phyloP scores from a whole-genome alignment of 2,113 vertebrate species.

The Heterotilapia buettikoferi region DNA sequence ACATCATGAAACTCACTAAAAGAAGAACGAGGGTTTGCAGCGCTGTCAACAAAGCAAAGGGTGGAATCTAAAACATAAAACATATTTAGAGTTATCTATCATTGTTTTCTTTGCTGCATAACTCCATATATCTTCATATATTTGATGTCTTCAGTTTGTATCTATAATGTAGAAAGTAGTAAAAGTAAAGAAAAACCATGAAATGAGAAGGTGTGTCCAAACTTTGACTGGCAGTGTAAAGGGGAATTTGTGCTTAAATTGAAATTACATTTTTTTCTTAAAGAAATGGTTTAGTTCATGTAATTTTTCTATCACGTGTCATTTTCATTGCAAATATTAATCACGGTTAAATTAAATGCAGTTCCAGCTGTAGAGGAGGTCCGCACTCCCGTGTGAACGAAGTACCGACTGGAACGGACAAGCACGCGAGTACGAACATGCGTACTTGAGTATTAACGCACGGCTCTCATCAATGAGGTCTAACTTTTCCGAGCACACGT shows the following conservation, averaged over 20 bases:
- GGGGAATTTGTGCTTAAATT: neutral
- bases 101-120: neutral
- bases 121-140: neutral
- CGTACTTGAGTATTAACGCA: neutral
- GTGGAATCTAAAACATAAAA: neutral
- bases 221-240: neutral
- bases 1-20: neutral
- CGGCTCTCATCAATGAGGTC: neutral
- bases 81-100: neutral
- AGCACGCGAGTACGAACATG: neutral
- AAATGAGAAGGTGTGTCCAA: neutral
- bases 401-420: neutral
- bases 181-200: neutral
- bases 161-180: neutral
- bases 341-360: neutral
- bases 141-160: neutral
- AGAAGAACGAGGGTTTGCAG: neutral
- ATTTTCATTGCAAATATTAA: neutral
- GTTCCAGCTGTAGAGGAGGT: neutral
- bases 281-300: neutral
- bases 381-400: neutral
- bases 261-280: neutral
- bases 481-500: neutral
- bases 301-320: neutral
- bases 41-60: neutral